These are phyloP conservation scores for Eolophus roseicapilla DNA, from an alignment of 2,113 vertebrate species.

Conservation along the genomic window DNA sequence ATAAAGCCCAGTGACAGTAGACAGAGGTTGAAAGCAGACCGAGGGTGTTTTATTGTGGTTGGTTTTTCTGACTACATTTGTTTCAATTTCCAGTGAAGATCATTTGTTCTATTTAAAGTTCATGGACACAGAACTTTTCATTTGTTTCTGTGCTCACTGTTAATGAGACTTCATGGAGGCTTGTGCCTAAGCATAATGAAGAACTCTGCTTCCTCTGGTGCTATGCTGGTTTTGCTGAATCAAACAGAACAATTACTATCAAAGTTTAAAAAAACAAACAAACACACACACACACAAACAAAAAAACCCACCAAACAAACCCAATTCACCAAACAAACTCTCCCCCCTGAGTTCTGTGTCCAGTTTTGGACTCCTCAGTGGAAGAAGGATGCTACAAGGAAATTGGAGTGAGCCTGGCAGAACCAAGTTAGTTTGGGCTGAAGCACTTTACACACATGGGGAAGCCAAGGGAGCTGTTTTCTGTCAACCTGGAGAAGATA, in stretches of 20 bases:
- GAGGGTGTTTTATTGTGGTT: conserved; percentile 48
- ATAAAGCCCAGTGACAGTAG: conserved; percentile 16
- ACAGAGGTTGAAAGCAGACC: conserved; percentile 35
- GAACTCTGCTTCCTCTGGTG: neutral
- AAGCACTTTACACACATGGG: neutral
- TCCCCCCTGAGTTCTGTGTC: neutral
- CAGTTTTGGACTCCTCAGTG: neutral
- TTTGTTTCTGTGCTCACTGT: neutral
- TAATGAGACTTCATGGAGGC: neutral
- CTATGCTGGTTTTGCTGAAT: neutral
- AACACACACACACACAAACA: neutral
- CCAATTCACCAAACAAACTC: neutral
- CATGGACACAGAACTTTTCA: neutral
- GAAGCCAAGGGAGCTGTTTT: neutral
- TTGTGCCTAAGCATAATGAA: neutral
- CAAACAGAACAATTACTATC: neutral
- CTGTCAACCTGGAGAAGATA: neutral
- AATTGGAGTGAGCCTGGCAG: neutral
- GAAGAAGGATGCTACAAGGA: neutral
- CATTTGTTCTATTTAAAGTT: conserved; percentile 32
- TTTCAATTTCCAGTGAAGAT: conserved; percentile 43
- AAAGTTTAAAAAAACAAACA: neutral
- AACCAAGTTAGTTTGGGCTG: neutral
- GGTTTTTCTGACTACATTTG: conserved; percentile 28
- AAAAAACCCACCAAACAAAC: neutral